Evolutionary conservation across 2,797 vertebrate genomes (phyloP).

Genomic region (Hippoglossus hippoglossus): DNA sequence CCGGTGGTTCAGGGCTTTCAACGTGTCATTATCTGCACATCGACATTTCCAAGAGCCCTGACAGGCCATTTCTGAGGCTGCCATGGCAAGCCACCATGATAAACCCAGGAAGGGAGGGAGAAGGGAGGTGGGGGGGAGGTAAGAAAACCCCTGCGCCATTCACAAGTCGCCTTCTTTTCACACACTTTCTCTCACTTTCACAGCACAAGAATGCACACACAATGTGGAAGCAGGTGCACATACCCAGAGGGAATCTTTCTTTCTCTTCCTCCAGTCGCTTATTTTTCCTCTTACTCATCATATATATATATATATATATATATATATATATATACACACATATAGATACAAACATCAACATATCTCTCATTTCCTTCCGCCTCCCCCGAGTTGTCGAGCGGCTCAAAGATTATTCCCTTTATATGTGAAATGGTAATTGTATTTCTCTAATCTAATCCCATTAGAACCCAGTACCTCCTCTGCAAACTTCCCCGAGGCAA

Average conservation of each 20-base stretch:
- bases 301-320: no score
- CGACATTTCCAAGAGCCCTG: constrained; percentile 86
- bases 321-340: background rate
- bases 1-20: constrained; percentile 89
- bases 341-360: constrained; percentile 16
- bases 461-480: constrained; percentile 78
- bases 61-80: constrained; percentile 83
- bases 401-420: constrained; percentile 74
- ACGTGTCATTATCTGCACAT: constrained; percentile 96
- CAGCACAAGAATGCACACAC: constrained; percentile 1
- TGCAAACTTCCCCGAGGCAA: constrained; percentile 83
- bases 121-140: no score
- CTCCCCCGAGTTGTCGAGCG: constrained; percentile 39
- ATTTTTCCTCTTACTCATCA: background rate
- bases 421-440: constrained; percentile 84
- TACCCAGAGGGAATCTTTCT: background rate
- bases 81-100: constrained; percentile 75
- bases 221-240: background rate
- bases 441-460: constrained; percentile 86
- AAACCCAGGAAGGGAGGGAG: constrained; percentile 47
- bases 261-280: constrained; percentile 1
- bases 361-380: constrained; percentile 3
- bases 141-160: constrained; percentile 47
- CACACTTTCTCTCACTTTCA: constrained; percentile 22
- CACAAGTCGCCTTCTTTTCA: constrained; percentile 46